Evolutionary conservation across 1,140 invertebrate genomes (phyloP).

Genomic region (Drosophila yakuba): DNA sequence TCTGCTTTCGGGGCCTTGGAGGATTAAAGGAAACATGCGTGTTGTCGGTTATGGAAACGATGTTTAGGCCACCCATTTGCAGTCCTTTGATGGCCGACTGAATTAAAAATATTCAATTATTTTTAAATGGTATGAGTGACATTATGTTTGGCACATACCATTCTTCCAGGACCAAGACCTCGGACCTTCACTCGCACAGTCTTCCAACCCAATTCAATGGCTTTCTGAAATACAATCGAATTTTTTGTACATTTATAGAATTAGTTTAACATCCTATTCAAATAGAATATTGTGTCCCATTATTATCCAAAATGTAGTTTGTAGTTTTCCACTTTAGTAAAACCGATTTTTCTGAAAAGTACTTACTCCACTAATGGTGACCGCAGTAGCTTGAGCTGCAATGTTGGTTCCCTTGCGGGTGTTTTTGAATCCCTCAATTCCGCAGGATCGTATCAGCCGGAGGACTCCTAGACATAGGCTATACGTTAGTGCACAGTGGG

Average conservation of each 20-base stretch:
- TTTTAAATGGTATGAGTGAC: not conserved
- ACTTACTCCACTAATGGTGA: slow-evolving; percentile 85
- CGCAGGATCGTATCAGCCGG: slow-evolving; percentile 89
- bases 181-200: slow-evolving; percentile 90
- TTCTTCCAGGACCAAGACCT: slow-evolving; percentile 94
- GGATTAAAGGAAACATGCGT: slow-evolving; percentile 93
- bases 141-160: slow-evolving; percentile 87
- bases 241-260: no score
- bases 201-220: slow-evolving; percentile 89
- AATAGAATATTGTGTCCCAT: no score
- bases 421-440: slow-evolving; percentile 97
- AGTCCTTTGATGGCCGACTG: slow-evolving; percentile 96
- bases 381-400: slow-evolving; percentile 96
- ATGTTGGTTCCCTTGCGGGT: slow-evolving; percentile 97
- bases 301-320: no score
- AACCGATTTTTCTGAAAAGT: not conserved
- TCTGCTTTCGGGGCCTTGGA: slow-evolving; percentile 90
- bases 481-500: not conserved
- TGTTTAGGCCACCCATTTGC: slow-evolving; percentile 94
- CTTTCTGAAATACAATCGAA: slow-evolving; percentile 86
- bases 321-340: no score
- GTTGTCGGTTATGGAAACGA: slow-evolving; percentile 95
- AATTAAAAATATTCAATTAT: slow-evolving; percentile 10
- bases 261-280: no score
- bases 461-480: slow-evolving; percentile 85